phyloP scores from a whole-genome alignment of 2,797 vertebrate species.

The Lateolabrax maculatus region DNA sequence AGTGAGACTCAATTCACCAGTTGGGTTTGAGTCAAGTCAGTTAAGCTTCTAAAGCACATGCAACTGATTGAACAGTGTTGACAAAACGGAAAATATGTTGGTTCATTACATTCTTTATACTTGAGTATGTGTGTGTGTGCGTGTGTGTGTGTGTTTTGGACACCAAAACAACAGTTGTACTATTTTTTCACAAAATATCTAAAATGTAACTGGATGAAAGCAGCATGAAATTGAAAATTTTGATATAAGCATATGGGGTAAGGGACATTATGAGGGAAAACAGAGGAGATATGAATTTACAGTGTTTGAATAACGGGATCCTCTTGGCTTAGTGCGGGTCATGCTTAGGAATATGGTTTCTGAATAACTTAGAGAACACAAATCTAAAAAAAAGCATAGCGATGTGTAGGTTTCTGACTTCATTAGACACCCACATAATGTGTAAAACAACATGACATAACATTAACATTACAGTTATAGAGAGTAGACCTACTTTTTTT shows the following conservation, averaged over 20 bases:
- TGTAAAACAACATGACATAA: background rate
- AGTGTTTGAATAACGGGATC: slow-evolving; percentile 37
- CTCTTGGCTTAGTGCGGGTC: slow-evolving; percentile 11
- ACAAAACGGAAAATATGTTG: slow-evolving; percentile 24
- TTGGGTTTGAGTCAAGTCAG: slow-evolving; percentile 48
- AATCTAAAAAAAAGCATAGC: background rate
- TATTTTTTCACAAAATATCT: slow-evolving; percentile 45
- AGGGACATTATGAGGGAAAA: slow-evolving; percentile 8
- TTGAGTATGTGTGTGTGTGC: background rate
- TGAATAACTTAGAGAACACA: slow-evolving; percentile 13
- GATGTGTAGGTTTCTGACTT: background rate
- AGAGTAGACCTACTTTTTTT: background rate
- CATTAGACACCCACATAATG: background rate
- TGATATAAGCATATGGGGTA: slow-evolving; percentile 21
- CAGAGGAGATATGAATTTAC: slow-evolving; percentile 27
- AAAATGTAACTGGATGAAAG: slow-evolving; percentile 45
- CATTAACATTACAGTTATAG: background rate
- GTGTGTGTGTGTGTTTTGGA: slow-evolving; percentile 30
- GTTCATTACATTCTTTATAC: slow-evolving; percentile 13
- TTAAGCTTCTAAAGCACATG: slow-evolving; percentile 33
- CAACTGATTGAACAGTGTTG: slow-evolving; percentile 45
- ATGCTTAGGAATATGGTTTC: slow-evolving; percentile 42
- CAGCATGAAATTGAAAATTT: slow-evolving; percentile 59
- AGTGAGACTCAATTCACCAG: slow-evolving; percentile 40
- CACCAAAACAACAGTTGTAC: slow-evolving; percentile 50